A percentile compares a stretch with the other conserved stretches of the same genome.
These are phyloP conservation scores for Synergus umbraculus DNA, from an alignment of 2,888 invertebrate genomes.

Conservation along the genomic window DNA sequence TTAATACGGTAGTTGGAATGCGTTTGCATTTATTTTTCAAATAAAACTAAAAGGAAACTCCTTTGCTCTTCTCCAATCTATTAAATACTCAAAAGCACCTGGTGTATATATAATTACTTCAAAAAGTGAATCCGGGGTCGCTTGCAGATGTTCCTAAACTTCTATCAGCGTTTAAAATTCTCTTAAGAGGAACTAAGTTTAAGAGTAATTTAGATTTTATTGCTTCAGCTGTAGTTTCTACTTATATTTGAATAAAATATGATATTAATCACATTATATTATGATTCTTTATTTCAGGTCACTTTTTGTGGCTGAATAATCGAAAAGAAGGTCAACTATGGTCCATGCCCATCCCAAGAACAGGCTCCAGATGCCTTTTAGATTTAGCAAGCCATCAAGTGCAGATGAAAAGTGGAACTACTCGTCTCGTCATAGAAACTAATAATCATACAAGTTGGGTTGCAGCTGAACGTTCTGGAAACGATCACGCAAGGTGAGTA, in stretches of 20 bases:
- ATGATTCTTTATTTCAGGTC: constrained; percentile 79
- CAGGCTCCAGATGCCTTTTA: constrained; percentile 75
- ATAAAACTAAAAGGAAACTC: background rate
- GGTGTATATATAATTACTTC: background rate
- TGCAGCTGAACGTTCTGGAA: constrained; percentile 74
- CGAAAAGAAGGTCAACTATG: constrained; percentile 70
- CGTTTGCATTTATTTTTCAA: background rate
- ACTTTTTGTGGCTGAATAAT: constrained; percentile 84
- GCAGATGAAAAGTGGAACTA: constrained; percentile 76
- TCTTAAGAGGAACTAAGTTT: background rate
- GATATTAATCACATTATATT: background rate
- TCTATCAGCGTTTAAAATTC: background rate
- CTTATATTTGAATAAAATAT: background rate
- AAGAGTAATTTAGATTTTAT: background rate
- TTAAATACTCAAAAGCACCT: background rate
- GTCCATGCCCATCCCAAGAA: constrained; percentile 73
- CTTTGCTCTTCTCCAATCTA: background rate
- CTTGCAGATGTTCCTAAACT: background rate
- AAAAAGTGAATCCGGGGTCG: background rate
- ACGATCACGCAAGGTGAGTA: constrained; percentile 74
- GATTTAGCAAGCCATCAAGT: constrained; percentile 77
- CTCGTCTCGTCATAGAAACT: constrained; percentile 77
- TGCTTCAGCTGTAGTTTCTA: background rate
- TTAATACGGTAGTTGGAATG: background rate
- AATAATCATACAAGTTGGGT: constrained; percentile 75